These are phyloP conservation scores for Mythimna loreyi DNA, from an alignment of 2,888 invertebrate species.

Conservation along the genomic window DNA sequence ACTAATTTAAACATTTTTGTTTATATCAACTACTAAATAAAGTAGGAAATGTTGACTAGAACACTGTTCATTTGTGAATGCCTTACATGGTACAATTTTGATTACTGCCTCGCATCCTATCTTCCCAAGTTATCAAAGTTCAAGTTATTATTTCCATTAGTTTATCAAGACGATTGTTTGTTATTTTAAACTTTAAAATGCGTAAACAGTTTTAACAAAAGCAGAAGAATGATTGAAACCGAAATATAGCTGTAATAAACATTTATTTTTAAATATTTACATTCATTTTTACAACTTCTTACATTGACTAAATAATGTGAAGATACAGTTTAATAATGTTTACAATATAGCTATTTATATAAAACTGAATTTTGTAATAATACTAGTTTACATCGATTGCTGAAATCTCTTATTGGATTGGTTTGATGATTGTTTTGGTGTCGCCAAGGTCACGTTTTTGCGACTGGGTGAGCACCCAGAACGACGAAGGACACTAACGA, in stretches of 20 bases:
- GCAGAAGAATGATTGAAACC: slow-evolving; percentile 14
- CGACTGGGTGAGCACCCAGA: too few relatives aligned
- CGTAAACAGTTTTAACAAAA: slow-evolving; percentile 20
- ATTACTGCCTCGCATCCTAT: slow-evolving; percentile 43
- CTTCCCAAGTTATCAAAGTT: slow-evolving; percentile 65
- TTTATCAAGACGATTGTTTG: slow-evolving; percentile 63
- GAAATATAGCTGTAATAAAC: slow-evolving; percentile 13
- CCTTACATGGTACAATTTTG: slow-evolving; percentile 23
- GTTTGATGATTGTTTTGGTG: too few relatives aligned
- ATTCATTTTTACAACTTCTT: slow-evolving; percentile 37
- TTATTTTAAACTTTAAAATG: slow-evolving; percentile 21
- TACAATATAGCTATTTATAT: slow-evolving; percentile 14
- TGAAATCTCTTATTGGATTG: slow-evolving; percentile 11
- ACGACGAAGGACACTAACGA: too few relatives aligned
- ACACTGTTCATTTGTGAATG: slow-evolving; percentile 47
- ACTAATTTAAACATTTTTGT: slow-evolving; percentile 83
- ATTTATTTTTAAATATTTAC: slow-evolving; percentile 61
- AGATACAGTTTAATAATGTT: slow-evolving; percentile 14
- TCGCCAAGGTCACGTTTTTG: too few relatives aligned
- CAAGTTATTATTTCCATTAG: slow-evolving; percentile 64
- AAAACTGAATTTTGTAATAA: slow-evolving; percentile 7
- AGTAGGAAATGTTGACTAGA: slow-evolving; percentile 35
- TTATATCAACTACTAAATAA: slow-evolving; percentile 25
- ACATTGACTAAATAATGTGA: slow-evolving; percentile 21
- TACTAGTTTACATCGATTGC: slow-evolving; percentile 12